Conservation (phyloP, 2,113 vertebrate species). For the Gavialis gangeticus region DNA sequence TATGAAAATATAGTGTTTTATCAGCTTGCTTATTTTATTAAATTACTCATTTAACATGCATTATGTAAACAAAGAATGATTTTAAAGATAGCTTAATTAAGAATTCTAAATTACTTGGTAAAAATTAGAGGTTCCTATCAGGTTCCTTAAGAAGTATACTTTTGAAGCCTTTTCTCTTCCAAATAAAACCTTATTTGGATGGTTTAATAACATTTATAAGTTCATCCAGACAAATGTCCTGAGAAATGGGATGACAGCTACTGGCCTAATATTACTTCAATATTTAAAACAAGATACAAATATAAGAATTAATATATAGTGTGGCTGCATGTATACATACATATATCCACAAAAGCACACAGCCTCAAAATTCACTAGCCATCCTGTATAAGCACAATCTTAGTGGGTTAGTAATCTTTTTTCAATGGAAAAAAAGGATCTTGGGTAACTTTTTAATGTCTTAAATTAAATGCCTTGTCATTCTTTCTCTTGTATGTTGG, state of each 20-base stretch:
- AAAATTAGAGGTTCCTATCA: no score
- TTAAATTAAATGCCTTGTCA: background rate
- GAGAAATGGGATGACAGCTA: no score
- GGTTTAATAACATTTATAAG: no score
- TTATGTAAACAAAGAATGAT: background rate
- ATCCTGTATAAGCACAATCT: background rate
- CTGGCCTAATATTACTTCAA: no score
- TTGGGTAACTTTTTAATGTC: slow-evolving; percentile 29
- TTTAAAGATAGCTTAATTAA: background rate
- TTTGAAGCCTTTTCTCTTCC: no score
- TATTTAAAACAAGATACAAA: no score
- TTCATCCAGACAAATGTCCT: no score
- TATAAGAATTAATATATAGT: no score
- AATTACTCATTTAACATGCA: background rate
- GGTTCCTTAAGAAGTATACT: no score
- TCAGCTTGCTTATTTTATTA: background rate
- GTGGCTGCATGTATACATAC: no score
- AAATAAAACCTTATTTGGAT: no score
- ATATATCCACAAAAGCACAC: background rate
- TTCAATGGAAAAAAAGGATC: background rate
- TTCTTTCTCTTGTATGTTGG: slow-evolving; percentile 1
- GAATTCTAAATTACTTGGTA: no score
- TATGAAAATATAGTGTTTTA: background rate
- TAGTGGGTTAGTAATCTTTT: background rate
- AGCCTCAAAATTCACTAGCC: background rate